Percentiles rank a stretch among this genome's conserved stretches.
These are phyloP conservation scores for Minunthozetes semirufus DNA, from an alignment of 2,888 invertebrate species.

Conservation along the genomic window DNA sequence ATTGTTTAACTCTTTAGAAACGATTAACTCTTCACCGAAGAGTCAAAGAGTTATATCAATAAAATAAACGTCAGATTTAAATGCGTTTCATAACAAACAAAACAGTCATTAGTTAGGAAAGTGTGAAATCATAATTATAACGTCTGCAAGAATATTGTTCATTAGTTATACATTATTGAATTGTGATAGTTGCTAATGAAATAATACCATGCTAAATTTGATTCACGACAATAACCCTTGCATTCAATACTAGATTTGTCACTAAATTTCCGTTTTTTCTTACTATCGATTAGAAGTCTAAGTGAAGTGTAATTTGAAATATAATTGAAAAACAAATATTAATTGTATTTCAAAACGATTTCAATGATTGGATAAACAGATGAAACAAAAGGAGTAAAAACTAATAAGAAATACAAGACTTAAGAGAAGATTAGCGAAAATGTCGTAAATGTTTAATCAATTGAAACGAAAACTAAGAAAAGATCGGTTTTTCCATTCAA, in stretches of 20 bases:
- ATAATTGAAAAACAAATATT: background rate
- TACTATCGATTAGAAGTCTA: background rate
- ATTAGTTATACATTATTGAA: conserved; percentile 17
- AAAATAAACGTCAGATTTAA: background rate
- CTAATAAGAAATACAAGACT: no score
- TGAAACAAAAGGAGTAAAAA: background rate
- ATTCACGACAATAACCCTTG: no score
- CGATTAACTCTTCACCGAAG: background rate
- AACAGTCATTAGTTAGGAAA: background rate
- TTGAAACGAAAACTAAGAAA: no score
- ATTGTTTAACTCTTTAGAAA: background rate
- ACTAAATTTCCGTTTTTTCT: background rate
- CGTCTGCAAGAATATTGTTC: background rate
- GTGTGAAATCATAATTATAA: conserved; percentile 26
- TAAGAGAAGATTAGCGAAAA: no score
- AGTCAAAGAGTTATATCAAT: background rate
- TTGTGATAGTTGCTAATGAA: background rate
- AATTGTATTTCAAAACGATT: background rate
- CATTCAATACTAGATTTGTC: background rate
- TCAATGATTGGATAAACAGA: background rate
- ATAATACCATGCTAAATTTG: background rate
- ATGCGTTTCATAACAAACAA: background rate
- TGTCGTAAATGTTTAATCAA: no score
- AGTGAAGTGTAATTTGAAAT: background rate
- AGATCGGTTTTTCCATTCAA: background rate